Evolutionary conservation across 2,797 vertebrate genomes (phyloP).

Genomic region (Urophycis tenuis): DNA sequence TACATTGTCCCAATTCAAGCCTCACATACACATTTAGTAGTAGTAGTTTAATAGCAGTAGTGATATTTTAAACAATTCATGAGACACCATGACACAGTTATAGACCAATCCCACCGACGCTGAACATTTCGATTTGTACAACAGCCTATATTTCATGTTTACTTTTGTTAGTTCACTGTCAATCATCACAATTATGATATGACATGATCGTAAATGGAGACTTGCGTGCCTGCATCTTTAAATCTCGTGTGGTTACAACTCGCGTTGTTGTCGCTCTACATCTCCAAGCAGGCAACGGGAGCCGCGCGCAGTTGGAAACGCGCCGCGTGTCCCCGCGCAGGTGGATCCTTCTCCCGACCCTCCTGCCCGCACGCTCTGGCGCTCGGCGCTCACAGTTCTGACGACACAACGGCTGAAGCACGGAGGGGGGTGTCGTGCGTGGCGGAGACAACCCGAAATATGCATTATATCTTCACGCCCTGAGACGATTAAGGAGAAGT

Average conservation of each 20-base stretch:
- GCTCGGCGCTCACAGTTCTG: neutral
- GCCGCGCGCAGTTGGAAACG: neutral
- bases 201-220: neutral
- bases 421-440: neutral
- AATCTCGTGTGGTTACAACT: neutral
- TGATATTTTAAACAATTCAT: neutral
- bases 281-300: slow-evolving; percentile 6
- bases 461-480: neutral
- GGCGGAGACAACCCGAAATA: neutral
- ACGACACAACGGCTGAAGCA: neutral
- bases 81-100: too few species aligned
- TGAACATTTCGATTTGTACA: too few species aligned
- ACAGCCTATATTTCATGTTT: too few species aligned
- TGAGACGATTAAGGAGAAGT: neutral
- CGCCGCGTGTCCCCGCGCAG: neutral
- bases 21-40: too few species aligned
- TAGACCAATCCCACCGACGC: too few species aligned
- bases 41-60: neutral
- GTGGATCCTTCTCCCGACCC: neutral
- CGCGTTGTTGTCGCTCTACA: neutral
- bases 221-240: neutral
- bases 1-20: neutral
- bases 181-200: too few species aligned
- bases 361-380: neutral
- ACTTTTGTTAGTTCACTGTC: too few species aligned